Evolutionary conservation across 1,140 invertebrate genomes (phyloP), one percentile per base, ranked within the genome.

Genomic region (Leptinotarsa undecemlineata): DNA sequence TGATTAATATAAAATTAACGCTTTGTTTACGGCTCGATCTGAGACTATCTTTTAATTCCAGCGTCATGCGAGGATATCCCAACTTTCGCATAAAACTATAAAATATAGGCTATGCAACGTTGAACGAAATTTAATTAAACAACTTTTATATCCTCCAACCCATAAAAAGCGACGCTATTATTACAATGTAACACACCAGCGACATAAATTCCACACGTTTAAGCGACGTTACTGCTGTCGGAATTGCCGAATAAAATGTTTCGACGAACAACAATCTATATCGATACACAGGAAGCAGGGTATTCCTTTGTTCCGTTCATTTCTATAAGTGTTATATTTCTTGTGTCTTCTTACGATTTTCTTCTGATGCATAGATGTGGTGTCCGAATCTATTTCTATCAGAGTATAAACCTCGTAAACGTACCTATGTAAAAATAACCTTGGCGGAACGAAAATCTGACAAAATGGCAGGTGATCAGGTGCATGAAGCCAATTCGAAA

Each of bases 121-220:
- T 82, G 80, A 82, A 82, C 81, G 79, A 82, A 82, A 82, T 82
- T 82, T 82, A 82, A 82, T 82, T 82, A 82, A 82, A 82, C 81
- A 80, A 82, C 78, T 82, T 82, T 82, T 81, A 82, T 82, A 80
- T 79, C 80, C 77, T 76, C 76, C 75, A 68, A 74, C 76, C 76
- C 77, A 80, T 82, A 82, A 82, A 82, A 82, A 81, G 78, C 74
- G 79, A 74, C 75, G 77, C 78, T 77, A 80, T 81, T 80, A 82
- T 81, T 81, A 82, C 81, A 82, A 82, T 82, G 81, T 82, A 82
- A 79, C 78, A 78, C 72, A 80, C 76, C 74, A 81, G 78, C 76
- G 79, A 78, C 79, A 80, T 80, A 77, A 80, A 80, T 80, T 78
- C 79, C 74, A 75, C 77, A 77, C 78, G 75, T 80, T 80, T 80